Base-by-base conservation (phyloP, 2,888 invertebrate species). In the Camptogramma bilineatum region DNA sequence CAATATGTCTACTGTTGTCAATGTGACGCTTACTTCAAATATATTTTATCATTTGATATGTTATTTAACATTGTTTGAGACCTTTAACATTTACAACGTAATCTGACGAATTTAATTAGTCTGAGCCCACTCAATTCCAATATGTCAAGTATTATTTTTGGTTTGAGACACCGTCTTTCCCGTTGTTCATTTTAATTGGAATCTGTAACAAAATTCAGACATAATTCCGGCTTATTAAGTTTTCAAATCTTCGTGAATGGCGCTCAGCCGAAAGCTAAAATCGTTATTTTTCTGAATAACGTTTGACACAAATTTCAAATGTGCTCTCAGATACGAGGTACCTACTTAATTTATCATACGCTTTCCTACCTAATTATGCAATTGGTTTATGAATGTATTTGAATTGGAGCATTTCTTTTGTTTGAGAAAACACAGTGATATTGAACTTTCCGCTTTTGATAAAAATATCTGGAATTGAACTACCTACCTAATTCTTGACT, bases 141-240 rank as follows among this genome's bases (percentile, higher is more conserved):
- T 13, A 13, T 39, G 34, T 39, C 34, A 34, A 34, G 34, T 34
- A 10, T 34, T 34, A 13, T 34, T 34, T 34, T 34, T 28, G 28
- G 34, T 34, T 34, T 7, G 8, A 34, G 34, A 34, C 34, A 24
- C 5, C 24, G 34, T 34, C 34, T 34, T 13, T 34, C 34, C 3
- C 34, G 34, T 34, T 34, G 34, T 39, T 13, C 34, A 39, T 39
- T 39, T 39, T 39, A 39, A 39, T 39, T 39, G 34, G 34, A 39
- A 39, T 39, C 34, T 39, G 34, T 39, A 13, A 39, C 34, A 10
- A 39, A 39, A 39, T 39, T 13, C 13, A 13, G 13, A 13, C 34
- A 39, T 39, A 39, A 39, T 39, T 39, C 34, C 10, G 4, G 13
- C 34, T 39, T 39, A 39, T 39, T 39, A 13, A 39, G 34, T 39